Base-by-base conservation (phyloP, 37 sponge, comb jelly and placozoan genomes). In the Geodia barretti region DNA sequence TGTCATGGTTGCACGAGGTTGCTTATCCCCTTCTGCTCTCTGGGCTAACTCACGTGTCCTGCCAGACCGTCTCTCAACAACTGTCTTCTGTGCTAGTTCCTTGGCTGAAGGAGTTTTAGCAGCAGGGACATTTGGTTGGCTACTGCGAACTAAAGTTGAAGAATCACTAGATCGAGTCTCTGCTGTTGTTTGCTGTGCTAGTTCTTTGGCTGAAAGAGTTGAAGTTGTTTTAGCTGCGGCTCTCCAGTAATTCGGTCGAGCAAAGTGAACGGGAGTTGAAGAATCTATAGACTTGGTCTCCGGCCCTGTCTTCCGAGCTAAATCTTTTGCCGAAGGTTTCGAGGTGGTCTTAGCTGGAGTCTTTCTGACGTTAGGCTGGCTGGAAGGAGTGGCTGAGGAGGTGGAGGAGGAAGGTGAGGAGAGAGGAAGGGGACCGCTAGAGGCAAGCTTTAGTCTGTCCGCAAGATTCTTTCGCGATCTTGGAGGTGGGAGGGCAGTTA, bases 321-420 rank as follows among this genome's bases (percentile, higher is more conserved):
- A n/a, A n/a, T n/a, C n/a, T n/a, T n/a, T n/a, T n/a, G n/a, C n/a
- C n/a, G n/a, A n/a, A 47, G 54, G 54, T 7, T 47, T 7, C 14
- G 54, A 17, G 7, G 54, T 47, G 54, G 54, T 47, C n/a, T n/a
- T n/a, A n/a, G n/a, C n/a, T n/a, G n/a, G n/a, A n/a, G n/a, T n/a
- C n/a, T n/a, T n/a, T n/a, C n/a, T n/a, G n/a, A n/a, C n/a, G n/a
- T n/a, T 19, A 33, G 7, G 60, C 4, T 28, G 25, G 60, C 62
- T 76, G 76, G 33, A 2, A 23, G 76, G 76, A 1, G 8, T 43
- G 73, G 73, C 3, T n/a, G n/a, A n/a, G n/a, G n/a, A n/a, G n/a
- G n/a, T n/a, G n/a, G n/a, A n/a, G n/a, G n/a, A n/a, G n/a, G n/a
- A n/a, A n/a, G n/a, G n/a, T n/a, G n/a, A n/a, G 11, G 54, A 47